Evolutionary conservation across 2,797 vertebrate genomes (phyloP).

Genomic region (Melanotaenia pygmaea): DNA sequence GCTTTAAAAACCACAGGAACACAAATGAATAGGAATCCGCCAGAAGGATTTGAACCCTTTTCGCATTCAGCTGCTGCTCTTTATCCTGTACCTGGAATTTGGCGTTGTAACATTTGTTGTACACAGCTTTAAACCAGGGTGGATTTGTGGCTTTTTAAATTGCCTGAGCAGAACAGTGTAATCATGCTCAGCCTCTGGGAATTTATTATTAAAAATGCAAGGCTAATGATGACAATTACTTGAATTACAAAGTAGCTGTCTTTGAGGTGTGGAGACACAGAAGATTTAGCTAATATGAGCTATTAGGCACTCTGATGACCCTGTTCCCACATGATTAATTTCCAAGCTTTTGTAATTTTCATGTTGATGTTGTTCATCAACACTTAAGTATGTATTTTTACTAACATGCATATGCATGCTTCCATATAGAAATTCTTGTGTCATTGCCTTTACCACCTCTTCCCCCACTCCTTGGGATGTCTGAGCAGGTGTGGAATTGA

Average conservation of each 20-base stretch:
- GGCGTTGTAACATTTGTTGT: constrained; percentile 66
- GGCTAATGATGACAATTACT: constrained; percentile 73
- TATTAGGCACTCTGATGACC: constrained; percentile 56
- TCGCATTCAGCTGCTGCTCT: constrained; percentile 63
- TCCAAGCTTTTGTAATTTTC: constrained; percentile 37
- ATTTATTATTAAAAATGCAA: constrained; percentile 65
- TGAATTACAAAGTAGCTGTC: constrained; percentile 60
- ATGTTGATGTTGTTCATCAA: constrained; percentile 34
- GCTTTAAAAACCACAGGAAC: constrained; percentile 56
- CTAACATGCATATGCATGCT: constrained; percentile 30
- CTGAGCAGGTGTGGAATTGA: constrained; percentile 72
- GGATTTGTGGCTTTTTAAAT: constrained; percentile 72
- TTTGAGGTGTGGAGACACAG: constrained; percentile 57
- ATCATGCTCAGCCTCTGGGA: constrained; percentile 65
- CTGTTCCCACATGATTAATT: constrained; percentile 56
- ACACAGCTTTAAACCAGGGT: constrained; percentile 60
- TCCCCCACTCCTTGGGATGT: constrained; percentile 51
- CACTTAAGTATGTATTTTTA: constrained; percentile 27
- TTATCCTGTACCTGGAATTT: constrained; percentile 72
- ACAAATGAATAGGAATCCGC: constrained; percentile 62
- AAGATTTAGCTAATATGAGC: constrained; percentile 62
- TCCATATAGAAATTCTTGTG: constrained; percentile 38
- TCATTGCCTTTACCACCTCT: constrained; percentile 26
- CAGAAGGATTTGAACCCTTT: constrained; percentile 64
- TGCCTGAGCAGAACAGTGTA: constrained; percentile 55